Evolutionary conservation across 2,888 invertebrate species (phyloP), one percentile per base, ranked within the genome.

Genomic region (Physocephala rufipes): DNA sequence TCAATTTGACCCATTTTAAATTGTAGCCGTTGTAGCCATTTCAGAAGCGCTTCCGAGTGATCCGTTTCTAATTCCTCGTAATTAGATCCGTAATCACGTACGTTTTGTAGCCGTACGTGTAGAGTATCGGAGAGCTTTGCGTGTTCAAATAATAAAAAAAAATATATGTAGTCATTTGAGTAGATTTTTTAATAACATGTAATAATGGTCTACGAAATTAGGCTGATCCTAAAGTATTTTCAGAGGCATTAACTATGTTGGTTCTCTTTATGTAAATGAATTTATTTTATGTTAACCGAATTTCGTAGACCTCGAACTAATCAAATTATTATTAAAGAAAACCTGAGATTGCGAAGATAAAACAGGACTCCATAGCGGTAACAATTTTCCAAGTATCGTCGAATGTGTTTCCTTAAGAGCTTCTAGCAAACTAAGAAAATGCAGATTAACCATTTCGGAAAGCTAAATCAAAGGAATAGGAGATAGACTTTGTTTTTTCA

Each of bases 1-100:
- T 99, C 99, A 69, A 97, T 93, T 87, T 99, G 98, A 5, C 97
- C 97, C 93, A 99, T 97, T 89, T 98, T 99, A 84, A 98, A 97
- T 84, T 98, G 95, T 74, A 98, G 89, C 65, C 96, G 89, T 86
- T 96, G 95, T 70, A 99, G 88, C 93, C 97, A 96, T 77, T 94
- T 92, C 1, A 92, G 85, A 26, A 92, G 86, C 28, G 90, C 87
- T 1, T 90, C 88, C 73, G 84, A 84, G 21, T 82, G 81, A 58
- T 83, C 80, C 13, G 80, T 79, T 75, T 87, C 88, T 70, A 85
- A 82, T 70, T 86, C 83, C 67, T 83, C 83, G 49, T 86, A 87
- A 15, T 86, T 84, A n/a, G 87, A 87, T 30, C 92, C 90, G 85
- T 93, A 93, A 85, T 96, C 95, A 75, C 95, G 91, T 78, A 96